Evolutionary conservation across 2,888 invertebrate genomes (phyloP), one percentile per base, ranked within the genome.

Genomic region (Laspeyria flexula): DNA sequence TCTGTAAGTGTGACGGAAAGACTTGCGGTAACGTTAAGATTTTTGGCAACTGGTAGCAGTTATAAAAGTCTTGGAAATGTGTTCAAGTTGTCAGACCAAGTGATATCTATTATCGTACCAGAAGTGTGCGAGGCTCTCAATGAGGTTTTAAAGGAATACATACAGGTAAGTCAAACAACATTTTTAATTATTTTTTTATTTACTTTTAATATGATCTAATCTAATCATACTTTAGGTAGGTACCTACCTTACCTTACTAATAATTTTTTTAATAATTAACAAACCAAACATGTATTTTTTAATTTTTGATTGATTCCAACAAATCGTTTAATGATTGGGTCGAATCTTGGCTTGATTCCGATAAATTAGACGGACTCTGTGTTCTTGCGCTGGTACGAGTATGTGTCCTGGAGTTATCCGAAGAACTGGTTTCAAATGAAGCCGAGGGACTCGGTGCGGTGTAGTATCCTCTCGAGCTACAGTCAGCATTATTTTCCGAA

Each of bases 1-100:
- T 43, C 65, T 52, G 21, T 65, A 60, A 55, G 42, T 50, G 38
- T 45, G 46, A 63, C 48, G 49, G 56, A 62, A 56, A 65, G 48
- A 57, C 46, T 67, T 46, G 63, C 57, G 29, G 53, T 66, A 49
- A 62, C 53, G 38, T 60, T 67, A 60, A 60, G 65, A 37, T 67
- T 62, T 65, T 61, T 68, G 47, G 64, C 65, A 60, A 64, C 55
- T 53, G 70, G 70, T 55, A 56, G 58, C 58, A 55, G 58, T 53
- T 70, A 66, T 58, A 54, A 46, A 55, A 67, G 69, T 58, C 61
- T 70, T 56, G 58, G 53, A 65, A 29, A 65, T 65, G 55, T 67
- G 52, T 65, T 67, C 46, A 65, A 62, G 44, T 16, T 70, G 41
- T 63, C 65, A 60, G 45, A 60, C 38, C 68, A 66, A 57, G 43